Conservation (phyloP, 1,140 invertebrate genomes). For the Cataglyphis hispanica region DNA sequence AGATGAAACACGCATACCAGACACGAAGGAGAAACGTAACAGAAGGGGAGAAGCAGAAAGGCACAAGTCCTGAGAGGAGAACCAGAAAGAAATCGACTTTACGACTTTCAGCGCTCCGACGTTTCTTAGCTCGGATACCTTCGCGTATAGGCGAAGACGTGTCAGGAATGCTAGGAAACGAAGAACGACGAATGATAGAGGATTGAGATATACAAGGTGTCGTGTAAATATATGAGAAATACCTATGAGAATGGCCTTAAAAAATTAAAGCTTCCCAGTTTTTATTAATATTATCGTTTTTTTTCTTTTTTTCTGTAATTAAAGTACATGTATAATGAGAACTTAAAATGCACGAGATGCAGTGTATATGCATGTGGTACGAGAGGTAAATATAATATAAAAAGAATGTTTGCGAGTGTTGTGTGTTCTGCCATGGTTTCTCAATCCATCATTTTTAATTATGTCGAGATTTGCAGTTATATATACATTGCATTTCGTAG, state of each 20-base stretch:
- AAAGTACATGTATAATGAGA: neutral
- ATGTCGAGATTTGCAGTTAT: neutral
- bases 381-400: neutral
- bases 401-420: neutral
- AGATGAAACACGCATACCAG: slow-evolving; percentile 15
- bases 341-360: neutral
- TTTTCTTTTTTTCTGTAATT: neutral
- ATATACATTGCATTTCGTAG: neutral
- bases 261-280: neutral
- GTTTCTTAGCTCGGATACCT: slow-evolving; percentile 12
- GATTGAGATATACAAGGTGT: slow-evolving; percentile 12
- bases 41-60: too few relatives aligned
- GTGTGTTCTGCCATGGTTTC: neutral
- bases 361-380: neutral
- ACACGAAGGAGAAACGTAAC: slow-evolving; percentile 36
- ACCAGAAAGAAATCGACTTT: slow-evolving; percentile 63
- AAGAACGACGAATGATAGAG: neutral
- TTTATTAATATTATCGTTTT: neutral
- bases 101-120: slow-evolving; percentile 49
- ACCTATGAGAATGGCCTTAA: neutral
- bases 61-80: slow-evolving; percentile 8
- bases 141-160: slow-evolving; percentile 30
- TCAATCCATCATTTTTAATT: slow-evolving; percentile 13
- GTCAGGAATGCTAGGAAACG: slow-evolving; percentile 31
- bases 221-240: neutral